These are phyloP conservation scores for Anarrhichthys ocellatus DNA, from an alignment of 2,113 vertebrate species.

Conservation along the genomic window DNA sequence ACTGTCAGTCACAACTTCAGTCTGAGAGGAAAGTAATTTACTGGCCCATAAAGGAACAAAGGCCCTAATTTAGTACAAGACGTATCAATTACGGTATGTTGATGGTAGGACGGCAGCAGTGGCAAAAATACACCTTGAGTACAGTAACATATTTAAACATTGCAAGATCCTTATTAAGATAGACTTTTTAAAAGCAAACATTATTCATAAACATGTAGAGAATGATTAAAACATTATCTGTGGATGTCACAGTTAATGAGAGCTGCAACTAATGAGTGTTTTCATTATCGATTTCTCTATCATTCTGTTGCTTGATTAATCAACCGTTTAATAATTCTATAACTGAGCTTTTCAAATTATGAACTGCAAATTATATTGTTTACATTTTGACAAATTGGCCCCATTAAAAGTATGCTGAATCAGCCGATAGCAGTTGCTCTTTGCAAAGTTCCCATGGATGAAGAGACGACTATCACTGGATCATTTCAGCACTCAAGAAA, in stretches of 20 bases:
- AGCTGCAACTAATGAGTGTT: neutral
- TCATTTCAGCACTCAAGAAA: neutral
- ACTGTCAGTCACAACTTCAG: conserved; percentile 62
- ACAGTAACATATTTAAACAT: neutral
- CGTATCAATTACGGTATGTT: conserved; percentile 24
- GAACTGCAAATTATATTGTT: neutral
- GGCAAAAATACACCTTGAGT: neutral
- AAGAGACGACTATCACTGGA: neutral
- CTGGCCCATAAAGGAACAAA: conserved; percentile 44
- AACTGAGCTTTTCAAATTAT: neutral
- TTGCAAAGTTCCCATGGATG: neutral
- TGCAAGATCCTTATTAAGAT: neutral
- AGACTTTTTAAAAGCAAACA: neutral
- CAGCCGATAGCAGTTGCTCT: neutral
- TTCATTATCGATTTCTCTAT: neutral
- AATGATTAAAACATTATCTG: neutral
- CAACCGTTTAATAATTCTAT: neutral
- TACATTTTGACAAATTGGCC: neutral
- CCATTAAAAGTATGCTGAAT: neutral
- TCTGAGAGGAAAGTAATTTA: conserved; percentile 74
- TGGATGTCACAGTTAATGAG: neutral
- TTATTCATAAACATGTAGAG: neutral
- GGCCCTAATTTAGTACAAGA: conserved; percentile 51
- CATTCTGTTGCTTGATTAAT: neutral
- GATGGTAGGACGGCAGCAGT: neutral